Conservation (phyloP, 2,888 invertebrate genomes). For the Hoplodrina blanda region DNA sequence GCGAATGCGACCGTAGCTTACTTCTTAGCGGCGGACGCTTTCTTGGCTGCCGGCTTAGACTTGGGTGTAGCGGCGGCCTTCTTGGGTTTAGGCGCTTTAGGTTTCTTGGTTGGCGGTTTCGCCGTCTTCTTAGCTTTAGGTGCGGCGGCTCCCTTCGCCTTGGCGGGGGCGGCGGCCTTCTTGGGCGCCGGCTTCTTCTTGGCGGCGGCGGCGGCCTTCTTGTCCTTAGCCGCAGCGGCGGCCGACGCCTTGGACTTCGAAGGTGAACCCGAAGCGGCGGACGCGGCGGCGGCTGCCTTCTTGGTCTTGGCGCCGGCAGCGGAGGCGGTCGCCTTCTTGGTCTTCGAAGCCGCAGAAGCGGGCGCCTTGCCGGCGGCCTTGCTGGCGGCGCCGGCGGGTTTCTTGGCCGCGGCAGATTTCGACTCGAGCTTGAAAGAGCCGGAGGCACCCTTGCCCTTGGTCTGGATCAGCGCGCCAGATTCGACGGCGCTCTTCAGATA, state of each 20-base stretch:
- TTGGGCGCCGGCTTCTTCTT: constrained; percentile 55
- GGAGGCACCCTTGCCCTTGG: constrained; percentile 89
- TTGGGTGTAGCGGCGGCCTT: constrained; percentile 65
- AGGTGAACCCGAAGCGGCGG: constrained; percentile 63
- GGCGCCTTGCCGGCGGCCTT: too few relatives aligned
- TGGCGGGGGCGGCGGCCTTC: constrained; percentile 56
- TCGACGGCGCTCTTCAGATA: constrained; percentile 82
- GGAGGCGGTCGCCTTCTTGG: too few relatives aligned
- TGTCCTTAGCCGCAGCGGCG: too few relatives aligned
- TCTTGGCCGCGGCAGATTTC: constrained; percentile 59
- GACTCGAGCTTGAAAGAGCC: constrained; percentile 82
- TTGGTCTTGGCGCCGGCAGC: too few relatives aligned
- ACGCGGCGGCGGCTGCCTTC: constrained; percentile 59
- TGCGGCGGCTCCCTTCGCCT: too few relatives aligned
- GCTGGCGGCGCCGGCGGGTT: constrained; percentile 26
- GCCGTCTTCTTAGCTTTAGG: constrained; percentile 65
- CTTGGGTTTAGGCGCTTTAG: constrained; percentile 79
- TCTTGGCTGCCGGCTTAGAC: constrained; percentile 59
- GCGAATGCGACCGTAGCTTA: constrained; percentile 6
- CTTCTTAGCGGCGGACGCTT: constrained; percentile 57
- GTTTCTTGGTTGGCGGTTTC: constrained; percentile 77
- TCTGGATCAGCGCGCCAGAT: constrained; percentile 87
- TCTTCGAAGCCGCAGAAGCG: too few relatives aligned
- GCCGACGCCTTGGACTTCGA: constrained; percentile 31
- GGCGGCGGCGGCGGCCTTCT: constrained; percentile 59